Conservation (phyloP, 1,140 invertebrate species). For the Ericerus pela region DNA sequence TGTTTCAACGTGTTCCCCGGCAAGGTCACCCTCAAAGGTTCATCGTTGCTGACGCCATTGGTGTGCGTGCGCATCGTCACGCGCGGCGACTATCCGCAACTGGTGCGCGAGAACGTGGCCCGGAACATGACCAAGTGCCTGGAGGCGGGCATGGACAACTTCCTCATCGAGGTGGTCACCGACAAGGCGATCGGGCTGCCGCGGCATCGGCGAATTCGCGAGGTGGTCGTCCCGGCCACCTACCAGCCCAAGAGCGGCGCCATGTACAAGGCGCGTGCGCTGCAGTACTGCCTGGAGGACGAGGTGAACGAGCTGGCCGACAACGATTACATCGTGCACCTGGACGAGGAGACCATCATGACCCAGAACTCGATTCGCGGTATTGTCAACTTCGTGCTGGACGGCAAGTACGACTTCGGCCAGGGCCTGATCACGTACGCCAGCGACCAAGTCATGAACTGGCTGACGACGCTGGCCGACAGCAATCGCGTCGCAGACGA, state of each 20-base stretch:
- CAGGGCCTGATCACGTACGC: conserved; percentile 97
- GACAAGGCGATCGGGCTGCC: conserved; percentile 70
- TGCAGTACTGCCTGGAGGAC: conserved; percentile 92
- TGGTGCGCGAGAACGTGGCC: conserved; percentile 76
- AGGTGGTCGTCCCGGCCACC: conserved; percentile 70
- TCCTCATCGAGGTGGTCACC: conserved; percentile 92
- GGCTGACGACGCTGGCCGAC: conserved; percentile 91
- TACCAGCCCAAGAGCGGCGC: conserved; percentile 82
- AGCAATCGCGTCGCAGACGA: conserved; percentile 92
- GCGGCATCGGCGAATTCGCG: conserved; percentile 52
- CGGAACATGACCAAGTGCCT: conserved; percentile 80
- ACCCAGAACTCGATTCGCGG: conserved; percentile 83
- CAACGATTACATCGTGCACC: conserved; percentile 91
- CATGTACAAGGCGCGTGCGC: conserved; percentile 83
- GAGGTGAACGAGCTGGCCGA: conserved; percentile 74
- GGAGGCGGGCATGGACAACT: conserved; percentile 85
- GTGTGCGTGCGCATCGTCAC: conserved; percentile 92
- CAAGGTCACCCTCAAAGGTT: conserved; percentile 76
- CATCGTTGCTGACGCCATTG: conserved; percentile 81
- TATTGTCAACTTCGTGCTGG: conserved; percentile 87
- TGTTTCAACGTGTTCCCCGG: conserved; percentile 91
- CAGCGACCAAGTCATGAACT: conserved; percentile 90
- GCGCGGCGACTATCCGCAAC: conserved; percentile 80
- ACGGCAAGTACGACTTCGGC: conserved; percentile 90
- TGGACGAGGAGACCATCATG: conserved; percentile 94